Percentiles rank a stretch among this genome's conserved stretches.
Evolutionary conservation across 35 echinoderm and acorn worm genomes (phyloP).

Genomic region (Apostichopus parvimensis): DNA sequence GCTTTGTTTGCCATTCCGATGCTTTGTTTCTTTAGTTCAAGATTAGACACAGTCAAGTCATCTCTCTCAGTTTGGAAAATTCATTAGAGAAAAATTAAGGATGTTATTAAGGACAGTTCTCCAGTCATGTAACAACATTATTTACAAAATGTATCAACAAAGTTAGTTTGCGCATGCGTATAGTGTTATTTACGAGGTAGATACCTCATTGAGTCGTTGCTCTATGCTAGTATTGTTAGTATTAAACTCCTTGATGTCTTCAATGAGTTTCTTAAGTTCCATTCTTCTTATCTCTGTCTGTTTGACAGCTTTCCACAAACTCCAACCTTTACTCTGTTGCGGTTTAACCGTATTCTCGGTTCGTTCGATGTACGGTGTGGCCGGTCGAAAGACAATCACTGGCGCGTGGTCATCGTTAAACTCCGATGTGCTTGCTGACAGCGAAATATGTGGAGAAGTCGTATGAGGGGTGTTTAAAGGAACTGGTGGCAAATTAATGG

Average conservation of each 20-base stretch:
- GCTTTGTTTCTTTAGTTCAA: too few species aligned
- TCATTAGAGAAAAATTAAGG: too few species aligned
- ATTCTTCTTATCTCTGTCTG: slow-evolving; percentile 41
- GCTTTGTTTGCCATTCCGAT: too few species aligned
- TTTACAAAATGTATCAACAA: too few species aligned
- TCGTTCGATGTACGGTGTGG: slow-evolving; percentile 43
- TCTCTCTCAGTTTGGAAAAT: too few species aligned
- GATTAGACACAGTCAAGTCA: too few species aligned
- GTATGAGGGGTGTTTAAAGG: background rate
- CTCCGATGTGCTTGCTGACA: background rate
- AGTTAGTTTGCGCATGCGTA: too few species aligned
- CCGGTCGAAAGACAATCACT: slow-evolving; percentile 41
- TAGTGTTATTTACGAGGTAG: slow-evolving; percentile 20
- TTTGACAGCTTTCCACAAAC: slow-evolving; percentile 31
- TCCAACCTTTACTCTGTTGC: slow-evolving; percentile 36
- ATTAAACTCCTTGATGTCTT: slow-evolving; percentile 54
- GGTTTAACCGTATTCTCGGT: background rate
- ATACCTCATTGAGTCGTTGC: slow-evolving; percentile 23
- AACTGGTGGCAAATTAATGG: slow-evolving; percentile 15
- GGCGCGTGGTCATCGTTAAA: background rate
- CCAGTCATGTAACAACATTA: too few species aligned
- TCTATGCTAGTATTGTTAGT: slow-evolving; percentile 39
- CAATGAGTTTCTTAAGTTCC: slow-evolving; percentile 49
- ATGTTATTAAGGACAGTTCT: too few species aligned
- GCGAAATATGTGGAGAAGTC: background rate